Base-by-base conservation (phyloP, 2,113 vertebrate genomes). In the Cyphomyrus discorhynchus region DNA sequence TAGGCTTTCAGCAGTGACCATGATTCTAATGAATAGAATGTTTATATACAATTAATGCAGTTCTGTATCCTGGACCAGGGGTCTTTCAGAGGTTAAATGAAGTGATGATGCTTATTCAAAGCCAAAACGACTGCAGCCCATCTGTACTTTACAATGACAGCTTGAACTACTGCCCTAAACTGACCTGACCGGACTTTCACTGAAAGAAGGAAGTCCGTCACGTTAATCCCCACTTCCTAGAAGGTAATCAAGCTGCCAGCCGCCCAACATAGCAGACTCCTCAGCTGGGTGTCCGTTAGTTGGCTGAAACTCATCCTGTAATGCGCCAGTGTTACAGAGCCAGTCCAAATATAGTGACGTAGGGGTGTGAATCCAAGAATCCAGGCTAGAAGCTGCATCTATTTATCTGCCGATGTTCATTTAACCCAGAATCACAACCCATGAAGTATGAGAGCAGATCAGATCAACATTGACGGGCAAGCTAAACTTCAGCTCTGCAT, bases 151-250 rank as follows among this genome's bases (percentile, higher is more conserved):
- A 31, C 85, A 53, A 27, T 56, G 50, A 53, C 50, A 87, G 24
- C 85, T 56, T 87, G 13, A 52, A 42, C n/a, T 87, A 47, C 49
- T 87, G 47, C 50, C 50, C 85, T 53, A 39, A 39, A 87, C n/a
- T 87, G 85, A 53, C 50, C n/a, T 56, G 85, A 52, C 21, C 31
- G 5, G 49, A 56, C 24, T 39, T 39, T 53, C 85, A 87, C 27
- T 39, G 50, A n/a, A 87, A 87, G 31, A 87, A 87, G 47, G n/a
- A 87, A 87, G 85, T 56, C n/a, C 50, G n/a, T 56, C 85, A 86
- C 10, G 50, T 87, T 87, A 87, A 87, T 87, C 50, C 50, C 24
- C 31, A 31, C 31, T 31, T 50, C 85, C 27, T 35, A 49, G 17
- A 87, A 87, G 10, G 5, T 53, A 53, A 52, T 87, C 27, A 52